Percentiles rank a stretch among this genome's conserved stretches.
Conservation (phyloP, 2,797 vertebrate species). For the Vireo griseus region DNA sequence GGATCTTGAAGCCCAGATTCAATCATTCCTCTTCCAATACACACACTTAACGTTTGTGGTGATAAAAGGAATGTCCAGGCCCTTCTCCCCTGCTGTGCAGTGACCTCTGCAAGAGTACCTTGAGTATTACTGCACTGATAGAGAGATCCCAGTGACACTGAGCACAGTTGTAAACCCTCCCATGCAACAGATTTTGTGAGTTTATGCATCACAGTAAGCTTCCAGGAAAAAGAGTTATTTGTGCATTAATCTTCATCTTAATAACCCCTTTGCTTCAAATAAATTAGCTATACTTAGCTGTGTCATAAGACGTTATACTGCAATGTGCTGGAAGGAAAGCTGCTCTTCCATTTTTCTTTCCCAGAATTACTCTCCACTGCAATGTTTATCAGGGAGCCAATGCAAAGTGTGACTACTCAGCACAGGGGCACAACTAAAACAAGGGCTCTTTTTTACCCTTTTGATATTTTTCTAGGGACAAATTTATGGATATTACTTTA, state of each 20-base stretch:
- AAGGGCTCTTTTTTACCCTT: neutral
- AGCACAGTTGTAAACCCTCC: neutral
- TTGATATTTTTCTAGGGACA: neutral
- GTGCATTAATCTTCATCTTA: slow-evolving; percentile 33
- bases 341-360: neutral
- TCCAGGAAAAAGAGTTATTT: slow-evolving; percentile 52
- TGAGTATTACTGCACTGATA: neutral
- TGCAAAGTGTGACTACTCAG: neutral
- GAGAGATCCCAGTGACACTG: neutral
- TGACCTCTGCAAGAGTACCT: neutral
- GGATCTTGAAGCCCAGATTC: neutral
- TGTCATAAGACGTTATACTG: slow-evolving; percentile 14
- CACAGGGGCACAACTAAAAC: neutral
- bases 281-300: slow-evolving; percentile 45
- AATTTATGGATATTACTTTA: neutral
- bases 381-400: neutral
- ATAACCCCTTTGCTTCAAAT: slow-evolving; percentile 32
- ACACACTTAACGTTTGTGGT: neutral
- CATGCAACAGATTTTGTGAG: slow-evolving; percentile 16
- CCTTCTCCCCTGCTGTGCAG: neutral
- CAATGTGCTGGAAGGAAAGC: neutral
- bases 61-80: neutral
- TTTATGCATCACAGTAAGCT: slow-evolving; percentile 15
- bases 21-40: neutral
- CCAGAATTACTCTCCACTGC: neutral